A percentile compares a stretch with the other conserved stretches of the same genome.
These are phyloP conservation scores for Caenorhabditis imperialis DNA, from an alignment of 2,888 invertebrate genomes.

Conservation along the genomic window DNA sequence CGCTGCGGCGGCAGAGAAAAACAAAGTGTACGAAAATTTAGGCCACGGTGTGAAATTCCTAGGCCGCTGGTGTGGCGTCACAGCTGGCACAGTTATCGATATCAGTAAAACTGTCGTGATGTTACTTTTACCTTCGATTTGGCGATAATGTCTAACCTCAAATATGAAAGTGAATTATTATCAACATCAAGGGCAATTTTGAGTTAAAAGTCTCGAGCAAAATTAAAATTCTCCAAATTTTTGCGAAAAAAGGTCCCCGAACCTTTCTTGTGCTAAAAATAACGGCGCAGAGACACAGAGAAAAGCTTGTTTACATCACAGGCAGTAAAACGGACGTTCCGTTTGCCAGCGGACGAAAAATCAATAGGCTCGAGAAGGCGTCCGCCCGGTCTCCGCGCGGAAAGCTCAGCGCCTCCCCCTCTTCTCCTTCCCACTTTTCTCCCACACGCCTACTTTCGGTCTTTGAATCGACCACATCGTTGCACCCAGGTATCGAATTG, in stretches of 20 bases:
- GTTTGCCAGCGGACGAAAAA: constrained; percentile 7
- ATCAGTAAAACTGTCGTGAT: too few species aligned
- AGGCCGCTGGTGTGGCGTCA: constrained; percentile 11
- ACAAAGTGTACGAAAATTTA: constrained; percentile 16
- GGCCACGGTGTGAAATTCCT: constrained; percentile 17
- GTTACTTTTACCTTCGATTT: too few species aligned
- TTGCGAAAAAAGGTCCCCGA: neutral
- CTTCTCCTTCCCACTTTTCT: neutral
- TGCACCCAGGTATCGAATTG: constrained; percentile 17
- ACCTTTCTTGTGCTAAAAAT: neutral
- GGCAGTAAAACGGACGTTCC: constrained; percentile 22
- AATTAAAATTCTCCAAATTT: neutral
- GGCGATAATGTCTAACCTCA: too few species aligned
- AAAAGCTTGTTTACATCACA: constrained; percentile 2
- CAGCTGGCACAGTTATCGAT: constrained; percentile 12
- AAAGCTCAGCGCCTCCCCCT: constrained; percentile 9
- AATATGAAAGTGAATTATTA: too few species aligned
- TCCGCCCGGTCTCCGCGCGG: neutral
- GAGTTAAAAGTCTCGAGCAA: too few species aligned
- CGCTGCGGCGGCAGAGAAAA: neutral
- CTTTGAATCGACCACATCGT: constrained; percentile 3
- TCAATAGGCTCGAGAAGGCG: constrained; percentile 25
- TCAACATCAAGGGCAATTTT: too few species aligned
- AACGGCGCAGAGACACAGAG: constrained; percentile 1
- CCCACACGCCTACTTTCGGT: constrained; percentile 19